These are phyloP conservation scores for Pangasius djambal DNA, from an alignment of 2,797 vertebrate species.

Conservation along the genomic window DNA sequence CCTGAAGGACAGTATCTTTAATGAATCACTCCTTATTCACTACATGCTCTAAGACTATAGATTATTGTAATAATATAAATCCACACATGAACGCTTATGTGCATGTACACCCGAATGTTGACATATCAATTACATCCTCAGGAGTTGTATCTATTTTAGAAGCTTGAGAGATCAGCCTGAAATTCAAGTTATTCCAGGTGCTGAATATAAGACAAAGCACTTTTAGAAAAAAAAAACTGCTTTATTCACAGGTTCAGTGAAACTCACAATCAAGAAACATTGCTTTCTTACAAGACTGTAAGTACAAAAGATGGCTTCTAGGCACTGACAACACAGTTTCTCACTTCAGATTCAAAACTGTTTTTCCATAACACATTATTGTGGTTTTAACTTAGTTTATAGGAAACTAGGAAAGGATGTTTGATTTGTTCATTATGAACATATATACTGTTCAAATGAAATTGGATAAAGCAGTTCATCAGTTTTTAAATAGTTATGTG, in stretches of 20 bases:
- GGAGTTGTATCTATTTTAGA: background rate
- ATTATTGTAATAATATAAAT: background rate
- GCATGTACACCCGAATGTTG: background rate
- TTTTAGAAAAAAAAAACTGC: background rate
- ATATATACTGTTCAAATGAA: background rate
- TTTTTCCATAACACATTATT: background rate
- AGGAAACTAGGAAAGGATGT: background rate
- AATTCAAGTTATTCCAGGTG: background rate
- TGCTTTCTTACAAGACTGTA: background rate
- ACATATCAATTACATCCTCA: background rate
- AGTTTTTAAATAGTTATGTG: background rate
- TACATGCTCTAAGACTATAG: background rate
- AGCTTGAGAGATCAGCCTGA: background rate
- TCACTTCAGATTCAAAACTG: background rate
- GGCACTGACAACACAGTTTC: background rate
- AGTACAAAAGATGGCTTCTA: background rate
- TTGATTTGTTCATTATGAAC: background rate
- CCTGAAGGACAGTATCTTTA: background rate
- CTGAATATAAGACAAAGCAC: background rate
- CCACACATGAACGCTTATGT: background rate
- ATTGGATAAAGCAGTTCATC: background rate
- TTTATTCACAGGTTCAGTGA: conserved; percentile 16
- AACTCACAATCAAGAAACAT: background rate
- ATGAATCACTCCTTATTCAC: background rate
- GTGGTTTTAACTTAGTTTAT: background rate